Percentiles rank a stretch among this genome's conserved stretches.
These are phyloP conservation scores for Tiphia femorata DNA, from an alignment of 2,888 invertebrate genomes.

Conservation along the genomic window DNA sequence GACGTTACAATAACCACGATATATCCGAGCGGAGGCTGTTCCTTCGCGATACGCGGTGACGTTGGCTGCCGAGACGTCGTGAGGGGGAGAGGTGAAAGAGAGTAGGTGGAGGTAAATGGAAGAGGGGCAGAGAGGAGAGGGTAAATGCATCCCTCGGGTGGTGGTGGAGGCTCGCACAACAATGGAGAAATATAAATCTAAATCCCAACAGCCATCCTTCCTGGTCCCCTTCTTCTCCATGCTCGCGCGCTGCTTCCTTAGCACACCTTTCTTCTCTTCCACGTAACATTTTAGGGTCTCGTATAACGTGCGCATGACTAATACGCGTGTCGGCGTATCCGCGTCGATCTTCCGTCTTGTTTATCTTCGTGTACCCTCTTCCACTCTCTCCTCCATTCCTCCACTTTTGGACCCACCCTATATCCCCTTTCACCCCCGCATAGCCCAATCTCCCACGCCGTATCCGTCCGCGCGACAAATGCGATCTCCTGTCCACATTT, in stretches of 20 bases:
- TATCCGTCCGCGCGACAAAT: not conserved
- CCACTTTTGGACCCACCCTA: not conserved
- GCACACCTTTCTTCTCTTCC: slow-evolving; percentile 1
- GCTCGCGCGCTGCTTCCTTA: slow-evolving; percentile 1
- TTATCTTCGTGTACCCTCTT: not conserved
- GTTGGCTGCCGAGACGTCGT: no score
- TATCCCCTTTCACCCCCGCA: not conserved
- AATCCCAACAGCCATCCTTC: slow-evolving; percentile 45
- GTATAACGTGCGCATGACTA: not conserved
- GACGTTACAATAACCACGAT: slow-evolving; percentile 61
- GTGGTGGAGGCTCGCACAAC: slow-evolving; percentile 40
- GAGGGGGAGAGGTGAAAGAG: slow-evolving; percentile 20
- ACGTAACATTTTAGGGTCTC: no score
- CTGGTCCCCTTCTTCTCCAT: slow-evolving; percentile 20
- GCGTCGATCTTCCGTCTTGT: not conserved
- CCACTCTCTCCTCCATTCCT: not conserved
- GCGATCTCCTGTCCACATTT: not conserved
- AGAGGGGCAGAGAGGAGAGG: slow-evolving; percentile 19
- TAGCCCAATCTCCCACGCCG: not conserved
- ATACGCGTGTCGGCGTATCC: not conserved
- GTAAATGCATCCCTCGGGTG: no score
- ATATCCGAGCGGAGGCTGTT: slow-evolving; percentile 51
- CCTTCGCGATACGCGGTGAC: slow-evolving; percentile 51
- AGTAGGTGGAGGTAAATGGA: slow-evolving; percentile 17
- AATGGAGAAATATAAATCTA: slow-evolving; percentile 56